Conservation (phyloP, 1,140 invertebrate genomes). For the Ditylenchus dipsaci region DNA sequence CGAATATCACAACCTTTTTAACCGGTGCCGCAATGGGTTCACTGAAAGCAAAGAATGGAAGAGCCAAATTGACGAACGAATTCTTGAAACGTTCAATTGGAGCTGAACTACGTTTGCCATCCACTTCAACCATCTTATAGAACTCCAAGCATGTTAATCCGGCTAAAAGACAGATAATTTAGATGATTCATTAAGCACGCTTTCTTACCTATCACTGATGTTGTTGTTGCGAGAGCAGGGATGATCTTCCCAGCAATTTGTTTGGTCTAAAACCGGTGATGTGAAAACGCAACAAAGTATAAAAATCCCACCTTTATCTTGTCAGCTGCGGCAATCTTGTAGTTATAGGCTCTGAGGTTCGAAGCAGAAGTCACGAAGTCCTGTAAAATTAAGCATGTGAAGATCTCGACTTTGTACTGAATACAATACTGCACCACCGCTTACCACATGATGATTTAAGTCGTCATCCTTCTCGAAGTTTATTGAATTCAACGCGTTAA, state of each 20-base stretch:
- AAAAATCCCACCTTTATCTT: conserved; percentile 70
- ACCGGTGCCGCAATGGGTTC: conserved; percentile 86
- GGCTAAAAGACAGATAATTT: neutral
- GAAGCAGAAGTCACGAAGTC: conserved; percentile 85
- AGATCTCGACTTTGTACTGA: no score
- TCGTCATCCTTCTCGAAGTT: conserved; percentile 99
- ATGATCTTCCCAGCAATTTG: conserved; percentile 98
- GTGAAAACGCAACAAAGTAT: conserved; percentile 37
- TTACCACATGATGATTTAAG: conserved; percentile 92
- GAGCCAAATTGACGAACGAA: conserved; percentile 88
- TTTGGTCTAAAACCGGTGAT: conserved; percentile 67
- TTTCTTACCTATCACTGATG: conserved; percentile 73
- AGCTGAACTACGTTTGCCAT: conserved; percentile 52
- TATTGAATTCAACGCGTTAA: conserved; percentile 65
- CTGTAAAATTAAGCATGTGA: no score
- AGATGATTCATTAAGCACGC: no score
- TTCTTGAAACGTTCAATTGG: conserved; percentile 78
- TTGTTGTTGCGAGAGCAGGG: conserved; percentile 96
- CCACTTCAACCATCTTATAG: conserved; percentile 74
- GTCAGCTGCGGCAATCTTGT: conserved; percentile 87
- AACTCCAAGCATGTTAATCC: conserved; percentile 89
- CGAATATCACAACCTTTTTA: conserved; percentile 58
- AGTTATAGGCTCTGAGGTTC: conserved; percentile 91
- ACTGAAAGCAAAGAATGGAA: conserved; percentile 94
- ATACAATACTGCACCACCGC: no score